A percentile compares a stretch with the other conserved stretches of the same genome.
Conservation (phyloP, 2,888 invertebrate species). For the Cremastinae sp. region DNA sequence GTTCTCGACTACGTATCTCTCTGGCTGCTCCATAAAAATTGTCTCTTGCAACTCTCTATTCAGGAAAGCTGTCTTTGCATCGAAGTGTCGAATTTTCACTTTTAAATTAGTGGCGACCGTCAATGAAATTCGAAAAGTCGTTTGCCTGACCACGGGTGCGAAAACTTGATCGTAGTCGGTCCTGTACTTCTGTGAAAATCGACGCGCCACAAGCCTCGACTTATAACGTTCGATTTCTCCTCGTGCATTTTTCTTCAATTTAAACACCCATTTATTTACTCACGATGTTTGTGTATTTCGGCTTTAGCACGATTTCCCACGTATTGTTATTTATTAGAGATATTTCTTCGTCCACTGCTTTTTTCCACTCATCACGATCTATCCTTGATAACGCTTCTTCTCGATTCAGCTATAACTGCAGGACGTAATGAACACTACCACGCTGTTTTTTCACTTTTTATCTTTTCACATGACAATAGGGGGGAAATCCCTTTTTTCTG, state of each 20-base stretch:
- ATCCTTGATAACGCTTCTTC: constrained; percentile 17
- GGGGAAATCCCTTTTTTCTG: no score
- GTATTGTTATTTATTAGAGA: constrained; percentile 31
- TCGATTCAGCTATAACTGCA: no score
- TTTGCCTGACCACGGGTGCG: constrained; percentile 66
- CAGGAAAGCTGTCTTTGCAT: constrained; percentile 65
- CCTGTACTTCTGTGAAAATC: constrained; percentile 65
- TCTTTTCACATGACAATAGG: no score
- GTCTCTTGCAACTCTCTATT: constrained; percentile 62
- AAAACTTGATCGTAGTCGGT: constrained; percentile 67
- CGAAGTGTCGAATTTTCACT: constrained; percentile 58
- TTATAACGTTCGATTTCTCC: constrained; percentile 62
- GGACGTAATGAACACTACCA: no score
- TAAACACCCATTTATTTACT: constrained; percentile 69
- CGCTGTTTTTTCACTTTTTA: no score
- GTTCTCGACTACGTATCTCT: constrained; percentile 57
- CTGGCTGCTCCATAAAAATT: constrained; percentile 63
- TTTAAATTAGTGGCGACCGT: constrained; percentile 54
- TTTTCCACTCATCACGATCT: constrained; percentile 10
- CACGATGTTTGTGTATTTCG: constrained; percentile 54
- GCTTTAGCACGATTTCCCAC: constrained; percentile 44
- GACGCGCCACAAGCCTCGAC: constrained; percentile 66
- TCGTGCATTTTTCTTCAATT: constrained; percentile 49
- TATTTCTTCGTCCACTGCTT: constrained; percentile 31
- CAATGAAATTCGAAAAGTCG: constrained; percentile 63